Conservation (phyloP, 1,140 invertebrate species). For the Adoxophyes honmai region DNA sequence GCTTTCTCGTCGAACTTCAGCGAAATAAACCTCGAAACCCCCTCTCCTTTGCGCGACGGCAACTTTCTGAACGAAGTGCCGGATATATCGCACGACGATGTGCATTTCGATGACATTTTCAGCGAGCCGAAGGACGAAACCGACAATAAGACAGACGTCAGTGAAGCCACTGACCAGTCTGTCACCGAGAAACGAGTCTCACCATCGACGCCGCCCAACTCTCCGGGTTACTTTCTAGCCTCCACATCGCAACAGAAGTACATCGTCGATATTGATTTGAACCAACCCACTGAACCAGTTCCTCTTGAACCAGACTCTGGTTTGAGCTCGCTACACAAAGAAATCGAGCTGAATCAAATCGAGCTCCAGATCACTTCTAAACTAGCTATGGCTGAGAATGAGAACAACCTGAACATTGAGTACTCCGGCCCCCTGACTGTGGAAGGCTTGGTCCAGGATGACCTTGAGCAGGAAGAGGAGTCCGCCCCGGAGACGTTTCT, state of each 20-base stretch:
- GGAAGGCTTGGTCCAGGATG: constrained; percentile 40
- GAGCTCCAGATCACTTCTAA: constrained; percentile 66
- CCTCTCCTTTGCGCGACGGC: constrained; percentile 60
- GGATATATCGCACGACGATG: constrained; percentile 50
- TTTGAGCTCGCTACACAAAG: constrained; percentile 31
- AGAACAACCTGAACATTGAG: constrained; percentile 75
- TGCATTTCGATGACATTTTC: constrained; percentile 48
- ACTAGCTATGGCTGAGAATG: constrained; percentile 72
- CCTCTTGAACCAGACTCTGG: constrained; percentile 22
- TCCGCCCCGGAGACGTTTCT: constrained; percentile 48
- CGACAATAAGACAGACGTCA: constrained; percentile 33
- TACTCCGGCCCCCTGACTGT: constrained; percentile 60
- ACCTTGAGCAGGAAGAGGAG: constrained; percentile 37
- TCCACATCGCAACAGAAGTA: constrained; percentile 56
- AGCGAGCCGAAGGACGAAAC: constrained; percentile 43
- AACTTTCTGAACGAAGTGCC: constrained; percentile 71
- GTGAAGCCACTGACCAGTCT: constrained; percentile 47
- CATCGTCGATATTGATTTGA: constrained; percentile 56
- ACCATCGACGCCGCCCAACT: constrained; percentile 63
- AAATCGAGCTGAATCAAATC: constrained; percentile 60
- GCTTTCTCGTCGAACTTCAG: constrained; percentile 77
- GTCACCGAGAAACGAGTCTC: constrained; percentile 54
- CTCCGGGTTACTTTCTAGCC: constrained; percentile 57
- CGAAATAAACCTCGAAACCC: constrained; percentile 68
- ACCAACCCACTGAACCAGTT: constrained; percentile 20